Percentiles rank a stretch among this genome's conserved stretches.
phyloP scores from a whole-genome alignment of 37 sponge, comb jelly and placozoan genomes.

The Tethya wilhelma region DNA sequence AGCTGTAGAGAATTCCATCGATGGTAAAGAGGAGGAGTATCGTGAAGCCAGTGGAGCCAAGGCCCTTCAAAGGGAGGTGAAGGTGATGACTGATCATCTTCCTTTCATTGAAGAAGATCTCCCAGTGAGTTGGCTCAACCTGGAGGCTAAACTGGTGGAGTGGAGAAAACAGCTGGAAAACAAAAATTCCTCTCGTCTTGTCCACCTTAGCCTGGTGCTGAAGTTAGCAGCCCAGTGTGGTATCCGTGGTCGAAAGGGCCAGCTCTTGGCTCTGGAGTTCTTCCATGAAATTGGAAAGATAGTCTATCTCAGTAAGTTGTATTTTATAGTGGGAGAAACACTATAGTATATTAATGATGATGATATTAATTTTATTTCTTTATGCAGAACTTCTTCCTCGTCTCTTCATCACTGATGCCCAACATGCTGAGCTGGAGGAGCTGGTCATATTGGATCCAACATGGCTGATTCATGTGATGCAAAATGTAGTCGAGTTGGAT shows the following conservation, averaged over 20 bases:
- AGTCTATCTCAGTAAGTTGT: slow-evolving; percentile 3
- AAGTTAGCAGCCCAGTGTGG: background rate
- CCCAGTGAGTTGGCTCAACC: slow-evolving; percentile 46
- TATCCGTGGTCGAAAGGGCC: background rate
- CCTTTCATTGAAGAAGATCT: slow-evolving; percentile 34
- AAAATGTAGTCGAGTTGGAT: no score
- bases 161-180: background rate
- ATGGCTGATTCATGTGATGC: no score
- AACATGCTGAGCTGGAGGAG: no score
- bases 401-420: no score
- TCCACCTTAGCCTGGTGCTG: background rate
- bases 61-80: slow-evolving; percentile 18
- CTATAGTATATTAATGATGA: no score
- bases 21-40: background rate
- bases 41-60: slow-evolving; percentile 42
- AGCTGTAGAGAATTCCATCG: slow-evolving; percentile 51
- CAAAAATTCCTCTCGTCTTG: background rate
- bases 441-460: no score
- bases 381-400: no score
- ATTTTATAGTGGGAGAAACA: no score
- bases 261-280: slow-evolving; percentile 52
- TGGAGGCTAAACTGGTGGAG: slow-evolving; percentile 5
- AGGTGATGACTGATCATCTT: slow-evolving; percentile 10
- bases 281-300: slow-evolving; percentile 72
- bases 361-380: no score